These are phyloP conservation scores for Ibycter americanus DNA, from an alignment of 2,797 vertebrate species.

Conservation along the genomic window DNA sequence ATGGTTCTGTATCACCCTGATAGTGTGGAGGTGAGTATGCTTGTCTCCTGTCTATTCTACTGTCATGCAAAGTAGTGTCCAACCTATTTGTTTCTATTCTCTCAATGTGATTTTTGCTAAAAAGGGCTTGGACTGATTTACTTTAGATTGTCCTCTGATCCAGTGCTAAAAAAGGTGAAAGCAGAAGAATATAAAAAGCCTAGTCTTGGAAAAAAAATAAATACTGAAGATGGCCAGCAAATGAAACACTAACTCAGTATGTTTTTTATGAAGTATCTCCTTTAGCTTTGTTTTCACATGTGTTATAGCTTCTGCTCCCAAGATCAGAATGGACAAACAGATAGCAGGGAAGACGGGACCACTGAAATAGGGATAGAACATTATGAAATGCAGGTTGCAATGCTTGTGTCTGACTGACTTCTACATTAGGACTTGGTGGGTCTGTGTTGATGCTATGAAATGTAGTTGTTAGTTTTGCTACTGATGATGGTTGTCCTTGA, in stretches of 20 bases:
- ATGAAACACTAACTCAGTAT: background rate
- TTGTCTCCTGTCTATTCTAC: background rate
- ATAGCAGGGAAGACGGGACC: background rate
- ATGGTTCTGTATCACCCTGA: constrained; percentile 83
- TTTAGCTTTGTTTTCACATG: background rate
- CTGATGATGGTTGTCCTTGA: background rate
- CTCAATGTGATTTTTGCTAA: background rate
- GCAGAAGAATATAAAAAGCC: background rate
- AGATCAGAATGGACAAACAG: background rate
- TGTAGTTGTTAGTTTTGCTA: background rate
- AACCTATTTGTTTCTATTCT: background rate
- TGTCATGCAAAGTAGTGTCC: background rate
- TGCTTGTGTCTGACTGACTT: background rate
- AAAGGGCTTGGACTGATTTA: background rate
- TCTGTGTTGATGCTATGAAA: background rate
- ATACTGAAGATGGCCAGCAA: background rate
- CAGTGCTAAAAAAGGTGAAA: background rate
- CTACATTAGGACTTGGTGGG: background rate
- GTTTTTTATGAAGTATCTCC: background rate
- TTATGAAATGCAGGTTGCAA: background rate
- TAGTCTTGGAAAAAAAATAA: background rate
- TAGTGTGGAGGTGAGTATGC: constrained; percentile 84
- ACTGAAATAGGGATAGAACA: background rate
- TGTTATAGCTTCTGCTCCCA: background rate
- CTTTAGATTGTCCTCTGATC: background rate